Percentiles rank a stretch among this genome's conserved stretches.
Evolutionary conservation across 2,888 invertebrate species (phyloP).

Genomic region (Drosophila sordidula): DNA sequence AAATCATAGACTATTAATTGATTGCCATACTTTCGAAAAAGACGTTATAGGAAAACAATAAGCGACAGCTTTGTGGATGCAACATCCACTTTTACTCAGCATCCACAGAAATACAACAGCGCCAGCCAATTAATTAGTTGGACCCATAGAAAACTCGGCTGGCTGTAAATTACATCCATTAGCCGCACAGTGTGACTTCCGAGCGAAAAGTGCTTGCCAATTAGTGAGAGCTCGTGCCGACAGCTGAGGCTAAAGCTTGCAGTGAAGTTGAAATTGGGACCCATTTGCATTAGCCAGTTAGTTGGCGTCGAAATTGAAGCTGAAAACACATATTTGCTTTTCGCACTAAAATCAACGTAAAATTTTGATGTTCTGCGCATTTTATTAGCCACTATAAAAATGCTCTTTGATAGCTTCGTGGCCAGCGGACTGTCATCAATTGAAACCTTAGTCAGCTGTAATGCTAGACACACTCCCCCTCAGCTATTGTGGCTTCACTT

Average conservation of each 20-base stretch:
- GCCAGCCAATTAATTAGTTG: slow-evolving; percentile 66
- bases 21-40: slow-evolving; percentile 14
- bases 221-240: slow-evolving; percentile 55
- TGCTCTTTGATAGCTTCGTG: slow-evolving; percentile 2
- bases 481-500: slow-evolving; percentile 30
- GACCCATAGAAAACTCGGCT: slow-evolving; percentile 49
- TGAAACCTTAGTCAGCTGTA: slow-evolving; percentile 50
- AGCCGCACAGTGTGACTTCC: slow-evolving; percentile 81
- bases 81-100: slow-evolving; percentile 23
- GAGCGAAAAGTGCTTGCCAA: slow-evolving; percentile 71
- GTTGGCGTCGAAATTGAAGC: not conserved
- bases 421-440: slow-evolving; percentile 28
- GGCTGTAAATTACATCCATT: slow-evolving; percentile 80
- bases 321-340: not conserved
- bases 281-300: slow-evolving; percentile 60
- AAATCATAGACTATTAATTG: slow-evolving; percentile 16
- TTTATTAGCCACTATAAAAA: slow-evolving; percentile 46
- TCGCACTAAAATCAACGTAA: slow-evolving; percentile 38
- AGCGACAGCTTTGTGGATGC: slow-evolving; percentile 13
- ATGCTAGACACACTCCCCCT: slow-evolving; percentile 34
- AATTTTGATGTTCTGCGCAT: slow-evolving; percentile 22
- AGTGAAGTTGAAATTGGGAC: not conserved
- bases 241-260: slow-evolving; percentile 11
- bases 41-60: not conserved
- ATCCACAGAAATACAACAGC: slow-evolving; percentile 10